Conservation (phyloP, 2,113 vertebrate genomes). For the Dicrurus megarhynchus region DNA sequence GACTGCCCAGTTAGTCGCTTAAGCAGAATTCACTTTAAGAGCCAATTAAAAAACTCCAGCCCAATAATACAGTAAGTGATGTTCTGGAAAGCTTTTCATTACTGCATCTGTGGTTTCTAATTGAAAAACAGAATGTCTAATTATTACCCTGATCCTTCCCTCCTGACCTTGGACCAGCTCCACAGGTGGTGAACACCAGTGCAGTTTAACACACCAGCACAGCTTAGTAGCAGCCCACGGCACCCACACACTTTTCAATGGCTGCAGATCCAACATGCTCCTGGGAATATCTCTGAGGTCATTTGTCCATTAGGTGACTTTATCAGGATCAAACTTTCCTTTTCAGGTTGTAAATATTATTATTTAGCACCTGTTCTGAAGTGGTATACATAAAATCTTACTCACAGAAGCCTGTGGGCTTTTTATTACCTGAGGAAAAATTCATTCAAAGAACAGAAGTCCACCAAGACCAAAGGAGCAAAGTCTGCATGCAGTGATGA, state of each 20-base stretch:
- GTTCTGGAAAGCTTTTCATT: slow-evolving; percentile 54
- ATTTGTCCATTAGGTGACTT: neutral
- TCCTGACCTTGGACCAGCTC: neutral
- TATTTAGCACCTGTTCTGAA: neutral
- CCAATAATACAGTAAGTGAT: slow-evolving; percentile 28
- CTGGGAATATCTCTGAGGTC: neutral
- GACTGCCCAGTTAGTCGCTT: slow-evolving; percentile 48
- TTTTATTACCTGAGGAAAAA: neutral
- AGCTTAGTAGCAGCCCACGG: neutral
- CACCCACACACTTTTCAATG: neutral
- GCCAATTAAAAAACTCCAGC: slow-evolving; percentile 40
- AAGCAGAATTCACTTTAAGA: slow-evolving; percentile 67
- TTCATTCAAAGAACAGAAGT: neutral
- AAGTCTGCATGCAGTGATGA: neutral
- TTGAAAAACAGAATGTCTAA: neutral
- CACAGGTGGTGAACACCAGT: neutral
- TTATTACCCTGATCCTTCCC: neutral
- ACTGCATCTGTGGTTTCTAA: neutral
- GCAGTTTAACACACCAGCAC: neutral
- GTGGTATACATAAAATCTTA: neutral
- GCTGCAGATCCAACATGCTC: neutral
- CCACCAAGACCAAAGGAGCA: neutral
- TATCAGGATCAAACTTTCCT: neutral
- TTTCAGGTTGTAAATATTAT: neutral
- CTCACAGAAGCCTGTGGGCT: neutral